Conservation (phyloP, 1,140 invertebrate genomes). For the Metaphire vulgaris region DNA sequence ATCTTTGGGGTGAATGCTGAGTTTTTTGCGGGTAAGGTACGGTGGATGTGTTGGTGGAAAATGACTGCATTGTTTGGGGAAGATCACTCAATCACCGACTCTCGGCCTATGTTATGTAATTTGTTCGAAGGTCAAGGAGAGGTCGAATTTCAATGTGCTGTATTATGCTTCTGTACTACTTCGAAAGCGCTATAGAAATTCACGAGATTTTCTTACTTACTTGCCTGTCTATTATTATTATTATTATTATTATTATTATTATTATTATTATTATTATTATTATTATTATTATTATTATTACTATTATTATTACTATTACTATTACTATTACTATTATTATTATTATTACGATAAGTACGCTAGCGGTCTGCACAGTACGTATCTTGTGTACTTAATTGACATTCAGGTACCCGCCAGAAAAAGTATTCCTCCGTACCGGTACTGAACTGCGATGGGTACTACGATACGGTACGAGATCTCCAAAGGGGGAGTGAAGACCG, state of each 20-base stretch:
- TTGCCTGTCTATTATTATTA: conserved; percentile 4
- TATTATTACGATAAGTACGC: background rate
- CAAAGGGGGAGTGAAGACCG: background rate
- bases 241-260: conserved; percentile 4
- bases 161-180: no score
- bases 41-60: no score
- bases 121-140: no score
- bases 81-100: no score
- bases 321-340: background rate
- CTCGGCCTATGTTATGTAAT: no score
- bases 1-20: no score
- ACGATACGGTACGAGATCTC: background rate
- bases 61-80: no score
- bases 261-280: conserved; percentile 4
- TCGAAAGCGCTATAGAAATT: no score
- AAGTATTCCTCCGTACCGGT: no score
- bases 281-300: conserved; percentile 4
- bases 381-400: background rate
- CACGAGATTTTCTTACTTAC: no score
- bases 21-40: no score
- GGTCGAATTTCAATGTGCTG: no score
- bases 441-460: background rate
- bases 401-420: background rate
- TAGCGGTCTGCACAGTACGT: background rate
- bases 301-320: background rate